Evolutionary conservation across 2,888 invertebrate species (phyloP), one percentile per base, ranked within the genome.

Genomic region (Dimorphilus gyrociliatus): DNA sequence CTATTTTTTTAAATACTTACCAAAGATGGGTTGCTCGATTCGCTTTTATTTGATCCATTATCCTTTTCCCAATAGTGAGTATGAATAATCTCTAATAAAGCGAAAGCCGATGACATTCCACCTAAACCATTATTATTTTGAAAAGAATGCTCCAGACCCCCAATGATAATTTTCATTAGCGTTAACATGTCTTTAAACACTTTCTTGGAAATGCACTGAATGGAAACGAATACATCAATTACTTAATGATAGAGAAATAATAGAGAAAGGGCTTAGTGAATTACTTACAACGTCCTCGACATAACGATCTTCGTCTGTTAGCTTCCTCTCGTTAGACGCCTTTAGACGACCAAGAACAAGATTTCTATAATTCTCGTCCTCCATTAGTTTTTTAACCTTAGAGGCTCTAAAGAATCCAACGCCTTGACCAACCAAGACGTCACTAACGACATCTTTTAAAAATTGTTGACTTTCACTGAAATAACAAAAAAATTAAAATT

Each of bases 161-260:
- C 76, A 4, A 84, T 75, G 23, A 86, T 76, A 2, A 88, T 80
- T 64, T 80, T 80, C 17, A 92, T 66, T 33, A 90, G 75, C 65
- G 86, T 86, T 31, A 90, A 65, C 77, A 90, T 85, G 19, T 94
- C 97, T 61, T 94, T 94, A 79, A 86, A 94, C 16, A 92, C 75
- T 1, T 80, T 71, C 54, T 84, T 81, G 32, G 79, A 72, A 5
- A 97, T 70, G 29, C 46, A 40, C 57, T 59, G 44, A 13, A 44
- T 39, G 3, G 12, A 15, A 12, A 8, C n/a, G 13, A 16, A 13
- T 16, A 28, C 15, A n/a, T 7, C 12, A 28, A 12, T 28, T 8
- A 21, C 21, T 21, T 21, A 10, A 10, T 21, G 8, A 21, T 10
- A 10, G 8, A 21, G n/a, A 21, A 21, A 21, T 21, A 8, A 10